Base-by-base conservation (phyloP, 2,797 vertebrate species). In the Clarias platycephalus region DNA sequence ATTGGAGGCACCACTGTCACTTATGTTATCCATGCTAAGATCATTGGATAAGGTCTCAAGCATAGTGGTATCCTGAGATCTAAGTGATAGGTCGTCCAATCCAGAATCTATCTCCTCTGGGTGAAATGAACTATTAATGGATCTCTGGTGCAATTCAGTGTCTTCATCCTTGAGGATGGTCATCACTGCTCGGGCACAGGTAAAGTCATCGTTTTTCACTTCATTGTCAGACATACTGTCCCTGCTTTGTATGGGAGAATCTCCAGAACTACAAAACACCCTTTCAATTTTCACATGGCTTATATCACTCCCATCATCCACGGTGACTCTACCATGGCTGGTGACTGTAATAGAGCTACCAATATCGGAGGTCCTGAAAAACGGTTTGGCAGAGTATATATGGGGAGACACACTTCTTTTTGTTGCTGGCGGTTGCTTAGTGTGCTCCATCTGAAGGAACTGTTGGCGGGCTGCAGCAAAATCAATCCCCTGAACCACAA, bases 41-140 rank as follows among this genome's bases (percentile, higher is more conserved):
- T 96, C 94, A 68, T 96, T 96, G 86, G 95, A 97, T 86, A 96
- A 93, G 4, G 95, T 96, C 90, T 96, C 96, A 90, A 96, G 90
- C 49, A 96, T 89, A 0, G 97, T 96, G 5, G 97, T 98, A 90
- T 98, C 97, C 94, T 98, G 97, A 87, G 97, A 99, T 88, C 96
- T 95, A 80, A 99, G 91, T 0, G 98, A 99, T 80, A 98, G 82
- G 79, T 98, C 97, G 86, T 99, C 97, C 89, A 99, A 91, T 68
- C 98, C 98, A 0, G 97, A 99, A 93, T 98, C 97, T 0, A 96
- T 95, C 91, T 99, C 98, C 79, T 99, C 97, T 5, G 93, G 95
- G 83, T 95, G 94, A 24, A 93, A 95, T 58, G 94, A 93, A 9
- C 92, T 81, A 0, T 91, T 95, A 63, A 92, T 87, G 4, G 94